Evolutionary conservation across 30 jellyfish, hydroid and myxozoan species (phyloP), one percentile per base, ranked within the genome.

Genomic region (Cassiopea xamachana): DNA sequence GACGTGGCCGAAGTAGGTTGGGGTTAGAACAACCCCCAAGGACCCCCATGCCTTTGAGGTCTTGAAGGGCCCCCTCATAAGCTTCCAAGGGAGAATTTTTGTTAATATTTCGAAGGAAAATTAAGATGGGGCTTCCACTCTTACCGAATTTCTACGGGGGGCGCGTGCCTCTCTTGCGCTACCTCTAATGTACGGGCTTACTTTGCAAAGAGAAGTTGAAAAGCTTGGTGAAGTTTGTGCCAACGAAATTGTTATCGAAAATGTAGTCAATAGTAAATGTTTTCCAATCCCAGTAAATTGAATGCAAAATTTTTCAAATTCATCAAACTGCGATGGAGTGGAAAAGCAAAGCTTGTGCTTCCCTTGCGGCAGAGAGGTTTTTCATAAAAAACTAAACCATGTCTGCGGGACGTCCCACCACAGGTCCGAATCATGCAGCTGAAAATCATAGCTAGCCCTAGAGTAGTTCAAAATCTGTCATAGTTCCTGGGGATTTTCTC

Each of bases 331-430:
- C 70, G 83, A 60, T 81, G 58, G 73, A 89, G 87, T 19, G 82
- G 51, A 81, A 78, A 75, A 69, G 69, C 84, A 89, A 79, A 89
- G 90, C 73, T 79, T 69, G 58, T 51, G 64, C 85, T 80, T 87
- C 94, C 84, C 90, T 86, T 73, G 96, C 90, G 96, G 96, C 89
- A 68, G 82, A 60, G 86, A 75, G 85, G 83, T 81, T 89, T 71
- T 81, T 80, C 82, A 89, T 81, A 81, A 75, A 60, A 80, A 69
- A 82, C 92, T 73, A 77, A 90, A 70, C 84, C 70, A n/a, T 69
- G 97, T 82, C 97, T 81, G 97, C 97, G 83, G 83, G 97, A 82
- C 16, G 90, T 77, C 94, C 90, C 87, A 83, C 97, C 97, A 90
- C 97, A 90, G 82, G 80, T 81, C 83, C 58, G 92, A 73, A 46